Evolutionary conservation across 2,797 vertebrate species (phyloP), one percentile per base, ranked within the genome.

Genomic region (Hoplostethus atlanticus): DNA sequence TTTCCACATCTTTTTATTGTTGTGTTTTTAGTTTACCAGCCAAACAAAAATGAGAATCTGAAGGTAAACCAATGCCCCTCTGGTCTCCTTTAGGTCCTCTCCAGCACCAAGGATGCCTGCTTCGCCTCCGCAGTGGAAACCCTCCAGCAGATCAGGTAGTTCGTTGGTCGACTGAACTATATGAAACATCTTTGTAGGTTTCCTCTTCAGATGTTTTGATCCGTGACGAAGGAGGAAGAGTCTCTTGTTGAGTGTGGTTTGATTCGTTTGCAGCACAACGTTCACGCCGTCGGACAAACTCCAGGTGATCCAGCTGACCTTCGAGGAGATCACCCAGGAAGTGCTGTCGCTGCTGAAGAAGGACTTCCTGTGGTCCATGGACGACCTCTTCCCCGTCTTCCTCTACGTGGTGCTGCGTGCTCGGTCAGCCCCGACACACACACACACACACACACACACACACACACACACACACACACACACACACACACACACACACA

Each of bases 341-440:
- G 98, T 99, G 0, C 94, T 97, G 64, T 88, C 94, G 0, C 94
- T 96, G 51, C 95, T 98, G 73, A 95, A 96, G 79, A 95, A 97
- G 87, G 97, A 97, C 89, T 99, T 99, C 91, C 88, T 99, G 74
- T 99, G 98, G 98, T 99, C 98, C 57, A 99, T 99, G 98, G 98
- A 99, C 66, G 97, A 99, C 80, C 94, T 99, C 31, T 99, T 99
- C 91, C 98, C 98, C 0, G 97, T 99, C 72, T 99, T 99, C 92
- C 96, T 99, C 67, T 99, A 98, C 8, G 98, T 99, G 85, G 98
- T 99, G 71, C 95, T 99, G 73, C 96, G 98, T 66, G 97, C 98
- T 84, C 96, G 98, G 98, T 99, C 54, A 71, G 88, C 15, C 12
- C 1, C 30, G 2, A 40, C 48, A 6, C n/a, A 42, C 25, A 47